phyloP scores from a whole-genome alignment of 2,888 invertebrate genomes.

The Rhodophaea formosa region DNA sequence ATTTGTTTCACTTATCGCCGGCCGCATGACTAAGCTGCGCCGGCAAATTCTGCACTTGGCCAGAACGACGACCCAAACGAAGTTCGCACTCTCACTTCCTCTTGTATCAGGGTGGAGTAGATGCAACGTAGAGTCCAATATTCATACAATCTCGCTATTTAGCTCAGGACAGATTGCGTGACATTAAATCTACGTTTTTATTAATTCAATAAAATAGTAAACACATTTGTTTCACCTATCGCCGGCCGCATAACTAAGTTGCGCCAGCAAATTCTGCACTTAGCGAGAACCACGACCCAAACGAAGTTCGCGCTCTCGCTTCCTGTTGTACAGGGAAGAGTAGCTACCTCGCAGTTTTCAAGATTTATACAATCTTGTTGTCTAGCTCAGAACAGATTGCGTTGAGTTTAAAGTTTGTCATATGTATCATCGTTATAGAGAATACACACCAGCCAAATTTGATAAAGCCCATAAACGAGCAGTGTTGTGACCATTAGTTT shows the following conservation, averaged over 20 bases:
- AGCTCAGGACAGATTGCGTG: too few relatives aligned
- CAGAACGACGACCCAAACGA: not conserved
- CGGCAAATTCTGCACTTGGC: not conserved
- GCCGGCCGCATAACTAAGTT: slow-evolving; percentile 14
- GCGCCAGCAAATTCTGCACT: not conserved
- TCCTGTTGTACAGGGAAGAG: not conserved
- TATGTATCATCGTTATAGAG: too few relatives aligned
- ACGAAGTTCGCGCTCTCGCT: slow-evolving; percentile 8
- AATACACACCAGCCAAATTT: too few relatives aligned
- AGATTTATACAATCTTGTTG: not conserved
- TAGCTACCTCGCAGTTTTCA: not conserved
- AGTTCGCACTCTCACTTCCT: slow-evolving; percentile 10
- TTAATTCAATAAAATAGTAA: slow-evolving; percentile 12
- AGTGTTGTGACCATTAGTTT: too few relatives aligned
- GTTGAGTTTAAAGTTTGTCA: too few relatives aligned
- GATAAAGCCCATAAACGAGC: too few relatives aligned
- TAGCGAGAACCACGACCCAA: not conserved
- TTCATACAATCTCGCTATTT: not conserved
- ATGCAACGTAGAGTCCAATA: not conserved
- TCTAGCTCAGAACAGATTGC: not conserved
- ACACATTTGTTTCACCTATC: slow-evolving; percentile 17
- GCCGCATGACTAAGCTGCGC: slow-evolving; percentile 14
- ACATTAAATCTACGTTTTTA: not conserved
- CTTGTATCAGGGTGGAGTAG: not conserved
- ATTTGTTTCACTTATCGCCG: slow-evolving; percentile 15